A percentile compares a stretch with the other conserved stretches of the same genome.
Conservation (phyloP, 1,140 invertebrate species). For the Ylistrum balloti region DNA sequence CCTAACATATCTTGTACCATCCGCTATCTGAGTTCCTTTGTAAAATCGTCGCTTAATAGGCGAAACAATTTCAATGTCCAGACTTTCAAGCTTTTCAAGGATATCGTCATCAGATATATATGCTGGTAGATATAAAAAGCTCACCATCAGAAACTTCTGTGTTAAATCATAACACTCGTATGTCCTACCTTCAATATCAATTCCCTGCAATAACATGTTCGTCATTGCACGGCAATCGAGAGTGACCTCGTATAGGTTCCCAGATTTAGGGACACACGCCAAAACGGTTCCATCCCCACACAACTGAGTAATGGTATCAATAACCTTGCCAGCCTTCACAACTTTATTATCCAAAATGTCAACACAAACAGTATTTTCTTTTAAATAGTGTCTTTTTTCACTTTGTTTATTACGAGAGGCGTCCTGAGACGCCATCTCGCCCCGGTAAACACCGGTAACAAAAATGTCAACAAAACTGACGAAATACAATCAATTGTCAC, state of each 20-base stretch:
- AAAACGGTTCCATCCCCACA: background rate
- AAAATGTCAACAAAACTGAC: background rate
- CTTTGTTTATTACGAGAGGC: background rate
- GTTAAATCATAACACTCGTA: background rate
- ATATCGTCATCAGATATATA: constrained; percentile 47
- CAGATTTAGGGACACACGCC: background rate
- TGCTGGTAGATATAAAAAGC: constrained; percentile 49
- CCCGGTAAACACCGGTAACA: background rate
- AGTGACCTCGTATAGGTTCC: background rate
- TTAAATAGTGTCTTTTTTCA: background rate
- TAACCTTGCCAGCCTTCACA: background rate
- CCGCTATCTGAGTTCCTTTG: background rate
- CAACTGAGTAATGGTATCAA: background rate
- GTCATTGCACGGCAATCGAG: background rate
- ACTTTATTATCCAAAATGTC: background rate
- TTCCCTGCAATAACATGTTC: constrained; percentile 4
- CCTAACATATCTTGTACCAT: constrained; percentile 49
- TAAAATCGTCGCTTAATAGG: background rate
- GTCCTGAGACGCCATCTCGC: background rate
- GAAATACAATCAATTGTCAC: background rate
- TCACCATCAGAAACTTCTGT: background rate
- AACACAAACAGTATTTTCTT: background rate
- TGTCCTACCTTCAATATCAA: background rate
- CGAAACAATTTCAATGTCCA: constrained; percentile 41
- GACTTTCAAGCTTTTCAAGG: background rate